A percentile compares a stretch with the other conserved stretches of the same genome.
phyloP scores from a whole-genome alignment of 1,140 invertebrate species.

The Physella acuta region DNA sequence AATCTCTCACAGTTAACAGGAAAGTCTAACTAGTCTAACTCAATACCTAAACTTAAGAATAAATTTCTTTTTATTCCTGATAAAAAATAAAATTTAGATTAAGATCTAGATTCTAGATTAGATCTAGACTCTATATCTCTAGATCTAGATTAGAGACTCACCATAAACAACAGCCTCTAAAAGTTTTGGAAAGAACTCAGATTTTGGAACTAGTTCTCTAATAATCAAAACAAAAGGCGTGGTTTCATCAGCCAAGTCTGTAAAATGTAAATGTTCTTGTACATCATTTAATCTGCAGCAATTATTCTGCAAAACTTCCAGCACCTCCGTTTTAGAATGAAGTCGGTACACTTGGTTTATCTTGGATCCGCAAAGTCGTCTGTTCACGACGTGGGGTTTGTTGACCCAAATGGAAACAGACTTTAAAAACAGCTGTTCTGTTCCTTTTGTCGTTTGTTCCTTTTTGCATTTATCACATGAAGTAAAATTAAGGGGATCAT shows the following conservation, averaged over 20 bases:
- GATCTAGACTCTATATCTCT: too few relatives aligned
- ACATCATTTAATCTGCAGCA: slow-evolving; percentile 2
- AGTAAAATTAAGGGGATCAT: too few relatives aligned
- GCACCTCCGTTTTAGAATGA: background rate
- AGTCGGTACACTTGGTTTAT: slow-evolving; percentile 22
- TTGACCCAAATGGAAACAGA: slow-evolving; percentile 57
- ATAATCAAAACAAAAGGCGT: slow-evolving; percentile 21
- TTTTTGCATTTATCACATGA: slow-evolving; percentile 9
- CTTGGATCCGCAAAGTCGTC: slow-evolving; percentile 52
- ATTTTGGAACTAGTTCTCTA: slow-evolving; percentile 47
- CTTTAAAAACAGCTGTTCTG: slow-evolving; percentile 36
- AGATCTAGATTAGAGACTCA: slow-evolving; percentile 33
- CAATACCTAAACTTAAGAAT: background rate
- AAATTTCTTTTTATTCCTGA: background rate
- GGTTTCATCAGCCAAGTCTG: slow-evolving; percentile 6
- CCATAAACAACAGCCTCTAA: slow-evolving; percentile 51
- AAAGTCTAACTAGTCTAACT: background rate
- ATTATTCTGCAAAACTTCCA: background rate
- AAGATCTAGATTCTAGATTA: background rate
- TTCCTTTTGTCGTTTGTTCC: slow-evolving; percentile 11
- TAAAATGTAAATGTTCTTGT: background rate
- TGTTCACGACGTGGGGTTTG: slow-evolving; percentile 61
- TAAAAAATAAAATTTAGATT: background rate
- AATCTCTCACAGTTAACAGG: too few relatives aligned
- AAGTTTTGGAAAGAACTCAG: slow-evolving; percentile 34